Percentiles rank a stretch among this genome's conserved stretches.
These are phyloP conservation scores for Theristicus caerulescens DNA, from an alignment of 2,113 vertebrate species.

Conservation along the genomic window DNA sequence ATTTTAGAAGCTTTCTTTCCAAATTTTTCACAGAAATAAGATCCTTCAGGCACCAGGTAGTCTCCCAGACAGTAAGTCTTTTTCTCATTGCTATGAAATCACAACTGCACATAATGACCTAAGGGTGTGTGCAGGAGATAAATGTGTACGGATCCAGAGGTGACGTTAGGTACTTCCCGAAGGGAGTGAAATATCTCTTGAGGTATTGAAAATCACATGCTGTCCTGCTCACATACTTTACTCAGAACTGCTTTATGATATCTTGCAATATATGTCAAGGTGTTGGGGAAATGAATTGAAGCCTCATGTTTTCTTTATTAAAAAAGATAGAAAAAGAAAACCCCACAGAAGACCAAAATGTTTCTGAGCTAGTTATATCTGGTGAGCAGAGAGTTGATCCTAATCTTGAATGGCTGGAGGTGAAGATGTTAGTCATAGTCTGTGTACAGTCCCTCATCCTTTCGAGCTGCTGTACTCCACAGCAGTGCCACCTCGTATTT, in stretches of 20 bases:
- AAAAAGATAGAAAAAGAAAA: not conserved
- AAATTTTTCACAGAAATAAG: not conserved
- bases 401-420: not conserved
- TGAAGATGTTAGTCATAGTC: not conserved
- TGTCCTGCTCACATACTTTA: not conserved
- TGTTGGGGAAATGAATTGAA: not conserved
- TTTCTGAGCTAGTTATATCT: not conserved
- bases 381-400: not conserved
- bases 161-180: not conserved
- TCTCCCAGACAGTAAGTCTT: not conserved
- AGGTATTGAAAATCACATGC: not conserved
- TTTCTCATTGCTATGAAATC: not conserved
- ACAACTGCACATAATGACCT: not conserved
- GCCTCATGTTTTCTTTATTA: not conserved
- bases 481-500: not conserved
- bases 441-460: not conserved
- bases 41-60: not conserved
- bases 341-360: not conserved
- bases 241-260: not conserved
- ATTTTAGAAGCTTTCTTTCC: not conserved
- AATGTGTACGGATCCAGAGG: not conserved
- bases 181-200: not conserved
- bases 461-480: not conserved
- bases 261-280: not conserved
- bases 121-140: not conserved